Conservation (phyloP, 2,797 vertebrate species). For the Holocentrus rufus region DNA sequence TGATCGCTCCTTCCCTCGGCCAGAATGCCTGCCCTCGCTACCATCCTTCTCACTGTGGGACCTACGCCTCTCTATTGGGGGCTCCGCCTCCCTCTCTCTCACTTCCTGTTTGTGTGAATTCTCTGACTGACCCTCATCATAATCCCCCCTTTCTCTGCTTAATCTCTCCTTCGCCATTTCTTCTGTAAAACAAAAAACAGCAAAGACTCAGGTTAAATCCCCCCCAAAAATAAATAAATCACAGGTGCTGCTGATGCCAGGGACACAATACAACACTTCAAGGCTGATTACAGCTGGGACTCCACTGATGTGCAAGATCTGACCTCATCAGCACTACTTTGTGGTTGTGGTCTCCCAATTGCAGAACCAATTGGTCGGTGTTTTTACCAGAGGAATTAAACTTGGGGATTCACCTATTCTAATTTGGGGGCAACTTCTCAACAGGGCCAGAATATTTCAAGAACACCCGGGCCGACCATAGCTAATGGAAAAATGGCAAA, state of each 20-base stretch:
- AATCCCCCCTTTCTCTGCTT: conserved; percentile 90
- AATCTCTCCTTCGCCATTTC: conserved; percentile 89
- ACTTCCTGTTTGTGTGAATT: conserved; percentile 88
- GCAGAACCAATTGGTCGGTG: too few species aligned
- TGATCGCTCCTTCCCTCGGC: conserved; percentile 87
- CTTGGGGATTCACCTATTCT: too few species aligned
- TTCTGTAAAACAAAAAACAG: conserved; percentile 79
- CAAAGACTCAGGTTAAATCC: conserved; percentile 9
- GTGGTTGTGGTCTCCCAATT: too few species aligned
- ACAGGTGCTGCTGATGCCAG: neutral
- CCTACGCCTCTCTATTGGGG: conserved; percentile 90
- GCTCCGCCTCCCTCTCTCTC: conserved; percentile 90
- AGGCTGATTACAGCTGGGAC: too few species aligned
- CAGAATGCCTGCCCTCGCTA: conserved; percentile 87
- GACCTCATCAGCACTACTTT: too few species aligned
- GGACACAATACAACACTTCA: neutral
- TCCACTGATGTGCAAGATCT: too few species aligned
- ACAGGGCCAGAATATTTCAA: too few species aligned
- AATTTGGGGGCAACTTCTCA: too few species aligned
- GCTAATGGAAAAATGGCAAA: too few species aligned
- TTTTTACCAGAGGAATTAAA: too few species aligned
- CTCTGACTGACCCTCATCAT: conserved; percentile 88
- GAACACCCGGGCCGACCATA: too few species aligned
- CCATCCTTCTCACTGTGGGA: conserved; percentile 86
- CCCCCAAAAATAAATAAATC: too few species aligned